Base-by-base conservation (phyloP, 2,113 vertebrate species). In the Seriola quinqueradiata region DNA sequence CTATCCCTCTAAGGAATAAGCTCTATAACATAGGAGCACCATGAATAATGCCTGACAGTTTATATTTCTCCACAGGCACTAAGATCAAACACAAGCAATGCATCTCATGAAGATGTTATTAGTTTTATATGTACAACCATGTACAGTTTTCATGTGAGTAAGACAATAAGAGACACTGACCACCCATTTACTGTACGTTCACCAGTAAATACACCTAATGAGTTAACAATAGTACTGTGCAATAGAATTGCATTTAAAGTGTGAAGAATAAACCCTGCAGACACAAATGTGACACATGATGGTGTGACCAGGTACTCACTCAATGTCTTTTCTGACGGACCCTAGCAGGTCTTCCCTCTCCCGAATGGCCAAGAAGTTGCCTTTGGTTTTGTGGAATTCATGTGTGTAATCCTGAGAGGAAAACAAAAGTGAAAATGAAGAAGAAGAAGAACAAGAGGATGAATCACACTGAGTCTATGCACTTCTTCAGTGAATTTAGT, bases 331-430 rank as follows among this genome's bases (percentile, higher is more conserved):
- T 78, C 96, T 95, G 84, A 99, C 98, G 3, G 98, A 99, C 85
- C 98, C 98, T 81, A 99, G 85, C 36, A 99, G 96, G 84, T 99
- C 99, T 89, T 99, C 98, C 79, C 97, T 95, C 94, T 99, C 98
- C 81, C 98, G 93, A 90, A 99, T 95, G 68, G 97, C 97, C 93
- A 97, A 14, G 84, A 99, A 99, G 92, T 99, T 99, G 69, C 96
- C 96, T 97, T 99, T 99, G 93, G 98, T 99, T 97, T 99, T 99
- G 95, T 99, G 97, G 88, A 98, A 99, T 92, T 99, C 98, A 0
- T 99, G 98, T 2, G 98, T 99, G 90, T 99, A 99, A 92, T 99
- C 98, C 98, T 99, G 92, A 0, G 87, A 88, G 4, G 84, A 69
- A 80, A 79, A 76, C 10, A 42, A n/a, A 52, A 44, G 50, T 13